These are phyloP conservation scores for Tyrophagus putrescentiae DNA, from an alignment of 1,140 invertebrate species.

Conservation along the genomic window DNA sequence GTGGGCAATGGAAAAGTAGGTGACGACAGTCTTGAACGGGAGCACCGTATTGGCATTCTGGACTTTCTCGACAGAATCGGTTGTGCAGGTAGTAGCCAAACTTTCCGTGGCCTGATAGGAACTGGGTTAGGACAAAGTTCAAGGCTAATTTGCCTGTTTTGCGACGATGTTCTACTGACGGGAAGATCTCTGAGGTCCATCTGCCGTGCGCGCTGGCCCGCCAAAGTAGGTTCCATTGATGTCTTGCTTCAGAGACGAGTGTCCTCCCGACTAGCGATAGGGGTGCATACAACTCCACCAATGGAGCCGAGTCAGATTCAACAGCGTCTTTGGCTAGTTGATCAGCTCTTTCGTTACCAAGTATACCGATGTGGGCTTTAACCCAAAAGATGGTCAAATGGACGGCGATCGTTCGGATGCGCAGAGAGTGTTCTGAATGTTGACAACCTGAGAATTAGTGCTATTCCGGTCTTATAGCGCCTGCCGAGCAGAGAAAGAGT, in stretches of 20 bases:
- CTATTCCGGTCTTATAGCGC: background rate
- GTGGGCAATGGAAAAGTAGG: background rate
- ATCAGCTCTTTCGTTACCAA: constrained; percentile 12
- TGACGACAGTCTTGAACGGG: background rate
- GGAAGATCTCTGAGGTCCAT: background rate
- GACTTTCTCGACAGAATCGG: background rate
- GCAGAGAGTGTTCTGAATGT: background rate
- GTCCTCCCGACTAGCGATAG: no score
- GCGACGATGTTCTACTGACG: background rate
- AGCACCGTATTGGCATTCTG: background rate
- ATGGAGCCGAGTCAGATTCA: background rate
- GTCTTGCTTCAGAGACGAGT: background rate
- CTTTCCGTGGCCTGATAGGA: background rate
- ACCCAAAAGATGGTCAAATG: background rate
- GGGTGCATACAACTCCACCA: no score
- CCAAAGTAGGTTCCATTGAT: background rate
- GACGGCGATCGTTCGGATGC: background rate
- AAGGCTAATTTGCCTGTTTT: background rate
- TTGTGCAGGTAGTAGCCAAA: background rate
- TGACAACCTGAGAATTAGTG: background rate
- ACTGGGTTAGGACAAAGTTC: background rate
- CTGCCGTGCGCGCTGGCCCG: background rate
- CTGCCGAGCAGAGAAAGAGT: background rate
- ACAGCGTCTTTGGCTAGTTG: background rate
- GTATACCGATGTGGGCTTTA: constrained; percentile 8